Evolutionary conservation across 2,888 invertebrate species (phyloP).

Genomic region (Heteromyza rotundicornis): DNA sequence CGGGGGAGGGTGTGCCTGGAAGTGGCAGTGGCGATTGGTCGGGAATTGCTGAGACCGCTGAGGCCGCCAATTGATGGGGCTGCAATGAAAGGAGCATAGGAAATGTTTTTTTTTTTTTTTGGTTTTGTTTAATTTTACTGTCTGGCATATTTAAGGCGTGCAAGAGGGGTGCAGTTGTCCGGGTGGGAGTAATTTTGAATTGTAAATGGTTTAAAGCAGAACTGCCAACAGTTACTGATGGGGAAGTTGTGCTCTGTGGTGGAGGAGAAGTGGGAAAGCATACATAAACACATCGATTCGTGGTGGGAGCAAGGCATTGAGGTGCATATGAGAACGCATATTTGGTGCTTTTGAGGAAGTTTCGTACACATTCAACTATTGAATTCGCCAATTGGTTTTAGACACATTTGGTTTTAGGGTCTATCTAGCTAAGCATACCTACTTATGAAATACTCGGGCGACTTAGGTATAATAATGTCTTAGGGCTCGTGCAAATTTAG

Average conservation of each 20-base stretch:
- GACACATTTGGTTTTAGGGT: no score
- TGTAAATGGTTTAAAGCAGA: neutral
- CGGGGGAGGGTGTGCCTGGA: slow-evolving; percentile 82
- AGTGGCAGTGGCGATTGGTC: slow-evolving; percentile 69
- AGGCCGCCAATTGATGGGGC: slow-evolving; percentile 65
- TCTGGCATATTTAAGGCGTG: slow-evolving; percentile 25
- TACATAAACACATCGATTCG: neutral
- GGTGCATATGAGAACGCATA: neutral
- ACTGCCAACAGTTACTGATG: neutral
- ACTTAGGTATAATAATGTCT: no score
- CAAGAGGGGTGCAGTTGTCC: slow-evolving; percentile 1
- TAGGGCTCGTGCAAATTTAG: no score
- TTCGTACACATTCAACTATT: no score
- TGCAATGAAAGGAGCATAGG: slow-evolving; percentile 39
- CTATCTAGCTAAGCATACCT: no score
- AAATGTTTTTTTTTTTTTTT: slow-evolving; percentile 8
- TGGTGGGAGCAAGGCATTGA: neutral
- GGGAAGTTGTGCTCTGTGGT: no score
- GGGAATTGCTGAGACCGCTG: slow-evolving; percentile 68
- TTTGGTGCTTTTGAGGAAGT: neutral
- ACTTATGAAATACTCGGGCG: no score
- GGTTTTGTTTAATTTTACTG: slow-evolving; percentile 15
- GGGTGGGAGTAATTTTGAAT: neutral
- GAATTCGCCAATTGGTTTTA: no score
- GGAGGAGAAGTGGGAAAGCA: neutral